Base-by-base conservation (phyloP, 2,888 invertebrate genomes). In the Nebria salina region DNA sequence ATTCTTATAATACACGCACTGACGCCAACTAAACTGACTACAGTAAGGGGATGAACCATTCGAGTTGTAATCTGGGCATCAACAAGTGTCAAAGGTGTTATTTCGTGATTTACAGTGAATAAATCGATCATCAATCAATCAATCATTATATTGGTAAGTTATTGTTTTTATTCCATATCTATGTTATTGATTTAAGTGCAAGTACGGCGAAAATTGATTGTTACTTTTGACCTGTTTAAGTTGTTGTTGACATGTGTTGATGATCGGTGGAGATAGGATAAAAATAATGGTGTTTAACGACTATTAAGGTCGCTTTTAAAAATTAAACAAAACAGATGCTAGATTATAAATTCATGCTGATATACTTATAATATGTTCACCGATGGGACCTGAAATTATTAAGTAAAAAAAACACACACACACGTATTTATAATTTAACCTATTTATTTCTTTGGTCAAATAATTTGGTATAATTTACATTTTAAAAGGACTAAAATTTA, bases 371-470 rank as follows among this genome's bases (percentile, higher is more conserved):
- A 1, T 34, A 2, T 4, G 34, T 34, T 34, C 34, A 1, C 34
- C 43, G 20, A 54, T 42, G 82, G 11, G 2, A 54, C 54, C 54
- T 54, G 54, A 54, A 54, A 54, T 54, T 11, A 11, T 54, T 54
- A 54, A 13, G 13, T 8, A 13, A 6, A 54, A 13, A 54, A 43
- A 43, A 43, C 43, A 43, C 43, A 43, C 6, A 43, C 20, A 34
- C 34, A 34, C 34, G 34, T 54, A 8, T 54, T 2, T 54, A 54
- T 76, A 76, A 81, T 81, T 81, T 72, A 81, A 81, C 81, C 81
- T 81, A 81, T 81, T 81, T 81, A 81, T 81, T 87, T 92, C 92
- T 92, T 93, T 93, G 92, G 92, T 92, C 92, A 90, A 91, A 92
- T 92, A 92, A 92, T 92, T 54, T 92, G 92, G 92, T 92, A 87